Conservation (phyloP, 1,140 invertebrate species). For the Streblospio benedicti region DNA sequence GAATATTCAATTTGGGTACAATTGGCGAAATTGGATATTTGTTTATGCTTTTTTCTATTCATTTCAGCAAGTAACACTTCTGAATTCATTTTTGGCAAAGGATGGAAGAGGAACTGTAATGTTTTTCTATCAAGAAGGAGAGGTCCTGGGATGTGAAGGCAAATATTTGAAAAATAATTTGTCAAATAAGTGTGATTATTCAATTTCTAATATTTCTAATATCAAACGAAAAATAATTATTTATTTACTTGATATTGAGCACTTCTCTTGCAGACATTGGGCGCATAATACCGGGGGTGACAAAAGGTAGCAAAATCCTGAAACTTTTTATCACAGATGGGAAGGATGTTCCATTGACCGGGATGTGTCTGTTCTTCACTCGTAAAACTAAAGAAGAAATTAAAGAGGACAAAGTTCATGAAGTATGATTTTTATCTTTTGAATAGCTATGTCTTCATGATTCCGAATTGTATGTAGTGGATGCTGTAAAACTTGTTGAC, state of each 20-base stretch:
- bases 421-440: background rate
- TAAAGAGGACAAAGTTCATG: background rate
- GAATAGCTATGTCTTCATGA: background rate
- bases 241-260: background rate
- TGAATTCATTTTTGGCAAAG: slow-evolving; percentile 24
- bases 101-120: slow-evolving; percentile 25
- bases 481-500: background rate
- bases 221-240: too few species aligned
- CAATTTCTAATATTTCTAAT: background rate
- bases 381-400: slow-evolving; percentile 23
- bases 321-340: slow-evolving; percentile 29
- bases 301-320: slow-evolving; percentile 22
- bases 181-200: background rate
- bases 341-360: slow-evolving; percentile 23
- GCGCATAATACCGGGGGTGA: slow-evolving; percentile 17
- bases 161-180: slow-evolving; percentile 9
- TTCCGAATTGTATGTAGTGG: background rate
- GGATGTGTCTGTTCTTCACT: slow-evolving; percentile 29
- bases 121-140: slow-evolving; percentile 30
- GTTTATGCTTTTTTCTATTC: background rate
- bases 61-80: slow-evolving; percentile 13
- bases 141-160: slow-evolving; percentile 24
- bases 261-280: slow-evolving; percentile 26
- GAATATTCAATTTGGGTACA: too few species aligned
- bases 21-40: too few species aligned